phyloP scores from a whole-genome alignment of 2,888 invertebrate species.

The Osmoderma eremita region DNA sequence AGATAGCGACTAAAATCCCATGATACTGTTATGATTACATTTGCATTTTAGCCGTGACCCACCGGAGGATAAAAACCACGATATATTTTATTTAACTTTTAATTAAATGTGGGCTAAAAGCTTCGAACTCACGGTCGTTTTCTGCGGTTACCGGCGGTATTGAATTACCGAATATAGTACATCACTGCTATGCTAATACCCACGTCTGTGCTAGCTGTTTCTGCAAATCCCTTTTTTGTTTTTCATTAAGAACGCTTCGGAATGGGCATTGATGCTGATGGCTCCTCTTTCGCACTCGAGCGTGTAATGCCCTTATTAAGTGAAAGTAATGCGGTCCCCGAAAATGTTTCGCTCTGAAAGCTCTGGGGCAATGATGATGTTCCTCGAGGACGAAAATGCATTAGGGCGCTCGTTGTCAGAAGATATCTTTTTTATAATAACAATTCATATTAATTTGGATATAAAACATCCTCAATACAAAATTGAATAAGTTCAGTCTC shows the following conservation, averaged over 20 bases:
- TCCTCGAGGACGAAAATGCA: too few relatives aligned
- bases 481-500: too few relatives aligned
- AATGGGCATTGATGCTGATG: conserved; percentile 12
- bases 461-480: too few relatives aligned
- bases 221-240: conserved; percentile 23
- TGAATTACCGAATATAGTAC: conserved; percentile 10
- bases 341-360: conserved; percentile 1
- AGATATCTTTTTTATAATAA: too few relatives aligned
- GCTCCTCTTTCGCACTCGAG: too few relatives aligned
- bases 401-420: too few relatives aligned
- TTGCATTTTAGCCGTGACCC: conserved; percentile 55
- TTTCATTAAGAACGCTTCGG: conserved; percentile 11
- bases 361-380: too few relatives aligned
- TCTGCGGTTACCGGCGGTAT: conserved; percentile 1
- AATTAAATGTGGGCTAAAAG: conserved; percentile 54
- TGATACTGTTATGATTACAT: conserved; percentile 54
- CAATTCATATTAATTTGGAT: too few relatives aligned
- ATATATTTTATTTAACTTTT: conserved; percentile 55
- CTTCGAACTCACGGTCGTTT: conserved; percentile 41
- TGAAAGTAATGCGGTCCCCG: conserved; percentile 9
- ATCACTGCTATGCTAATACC: conserved; percentile 15
- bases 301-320: conserved; percentile 5
- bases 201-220: background rate
- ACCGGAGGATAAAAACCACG: conserved; percentile 51
- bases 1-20: background rate